Base-by-base conservation (phyloP, 2,888 invertebrate genomes). In the Druceiella hillmani region DNA sequence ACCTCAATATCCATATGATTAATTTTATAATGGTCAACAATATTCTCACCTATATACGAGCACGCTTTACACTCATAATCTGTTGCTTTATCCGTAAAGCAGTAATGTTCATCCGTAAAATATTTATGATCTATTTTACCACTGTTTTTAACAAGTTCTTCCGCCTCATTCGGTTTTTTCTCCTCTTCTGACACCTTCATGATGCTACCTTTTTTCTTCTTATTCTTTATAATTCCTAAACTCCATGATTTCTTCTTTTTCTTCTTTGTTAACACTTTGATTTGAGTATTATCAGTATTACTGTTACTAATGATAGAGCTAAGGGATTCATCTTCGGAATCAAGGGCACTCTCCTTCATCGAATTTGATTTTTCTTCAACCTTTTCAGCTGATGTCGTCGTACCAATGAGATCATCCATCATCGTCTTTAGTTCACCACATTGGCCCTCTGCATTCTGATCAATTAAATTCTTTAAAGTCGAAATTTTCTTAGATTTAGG, bases 11-110 rank as follows among this genome's bases (percentile, higher is more conserved):
- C 72, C 1, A 78, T 74, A 57, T 87, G 86, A 24, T 60, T 55
- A n/a, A 62, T 61, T 49, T 75, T 75, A 50, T 82, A 84, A 63
- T 86, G 85, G 24, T 70, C 64, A 1, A 83, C 77, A 25, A 86
- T 80, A 38, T 75, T 72, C 44, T 64, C 67, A 0, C 81, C 80
- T 11, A 51, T 58, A 49, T 71, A 81, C 0, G 54, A 43, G 53
- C 86, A 86, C 7, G 81, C 55, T 41, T 78, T 71, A 52, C 85
- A 86, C 7, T 64, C 57, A 47, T 75, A 74, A 17, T 53, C 56
- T 2, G 50, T 52, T 10, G 60, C 52, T 27, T 58, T 58, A 46
- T 62, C 61, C 26, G 53, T 49, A 48, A 69, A 69, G 44, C 67
- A 72, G 48, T 75, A 72, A 4, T 53, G 52, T 48, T 58, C 64